Base-by-base conservation (phyloP, 2,797 vertebrate species). In the Cuculus canorus region DNA sequence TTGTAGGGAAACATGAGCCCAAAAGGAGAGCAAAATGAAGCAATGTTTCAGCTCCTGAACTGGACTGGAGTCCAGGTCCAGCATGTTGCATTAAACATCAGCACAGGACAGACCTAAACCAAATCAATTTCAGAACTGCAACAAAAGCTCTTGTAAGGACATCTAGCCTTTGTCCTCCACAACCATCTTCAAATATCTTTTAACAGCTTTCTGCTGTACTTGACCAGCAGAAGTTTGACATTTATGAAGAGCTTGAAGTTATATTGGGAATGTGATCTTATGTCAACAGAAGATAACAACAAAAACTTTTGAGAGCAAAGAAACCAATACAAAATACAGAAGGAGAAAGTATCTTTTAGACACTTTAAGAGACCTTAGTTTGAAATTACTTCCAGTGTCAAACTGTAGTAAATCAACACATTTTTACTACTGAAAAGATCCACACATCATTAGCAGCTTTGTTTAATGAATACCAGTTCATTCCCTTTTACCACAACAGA, bases 101-200 rank as follows among this genome's bases (percentile, higher is more conserved):
- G 15, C 63, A 54, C 0, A 73, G 22, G 7, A 48, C 17, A 1
- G 8, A 18, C 4, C 39, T 71, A 83, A 88, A 71, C 2, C 11
- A 27, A 82, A 41, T 3, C 13, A 7, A 32, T 8, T 35, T 27
- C 68, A 63, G 2, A 63, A 59, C 2, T 50, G 10, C 8, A 35
- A 69, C 3, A 21, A 0, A 11, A 45, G 7, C 8, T 76, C 24
- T 41, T 13, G 28, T 18, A 1, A 3, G 3, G 16, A 9, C 52
- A 60, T 22, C 5, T 25, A 80, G 16, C 5, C 63, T n/a, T 56
- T 45, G 8, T 37, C 39, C n/a, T 66, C 22, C 52, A 28, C 27
- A 73, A 35, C 27, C 50, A 63, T 3, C 32, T 90, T 48, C 21
- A 57, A 30, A 2, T 7, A n/a, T 22, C 17, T n/a, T 61, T 4